Conservation (phyloP, 2,113 vertebrate genomes). For the Variabilichromis moorii region DNA sequence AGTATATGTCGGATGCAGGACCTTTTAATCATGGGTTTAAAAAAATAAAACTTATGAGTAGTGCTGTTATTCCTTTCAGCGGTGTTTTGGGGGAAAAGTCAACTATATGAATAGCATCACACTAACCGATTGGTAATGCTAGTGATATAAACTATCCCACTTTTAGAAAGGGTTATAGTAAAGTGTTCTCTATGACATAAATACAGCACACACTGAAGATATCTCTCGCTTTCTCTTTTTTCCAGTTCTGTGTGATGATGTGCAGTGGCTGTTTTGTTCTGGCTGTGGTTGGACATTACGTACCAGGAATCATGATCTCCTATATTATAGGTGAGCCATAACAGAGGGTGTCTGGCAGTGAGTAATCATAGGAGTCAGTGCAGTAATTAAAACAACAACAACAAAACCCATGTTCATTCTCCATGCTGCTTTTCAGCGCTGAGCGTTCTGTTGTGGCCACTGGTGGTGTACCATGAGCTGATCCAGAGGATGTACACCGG, state of each 20-base stretch:
- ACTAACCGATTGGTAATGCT: not conserved
- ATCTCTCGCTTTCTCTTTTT: not conserved
- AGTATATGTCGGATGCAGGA: not conserved
- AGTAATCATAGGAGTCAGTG: not conserved
- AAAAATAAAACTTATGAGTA: not conserved
- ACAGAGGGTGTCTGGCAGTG: not conserved
- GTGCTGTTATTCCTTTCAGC: not conserved
- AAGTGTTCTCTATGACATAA: not conserved
- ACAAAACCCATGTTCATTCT: accelerated
- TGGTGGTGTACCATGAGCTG: constrained; percentile 96
- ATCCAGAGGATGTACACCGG: constrained; percentile 98
- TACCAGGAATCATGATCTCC: constrained; percentile 98
- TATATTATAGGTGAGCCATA: constrained; percentile 91
- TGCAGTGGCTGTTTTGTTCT: constrained; percentile 85
- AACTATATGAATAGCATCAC: not conserved
- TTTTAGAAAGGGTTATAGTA: not conserved
- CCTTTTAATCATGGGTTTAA: not conserved
- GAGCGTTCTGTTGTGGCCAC: constrained; percentile 92
- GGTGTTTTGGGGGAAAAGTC: accelerated
- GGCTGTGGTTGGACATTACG: constrained; percentile 88
- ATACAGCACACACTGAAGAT: not conserved
- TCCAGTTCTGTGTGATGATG: constrained; percentile 88
- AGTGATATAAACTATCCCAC: not conserved
- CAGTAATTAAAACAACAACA: not conserved
- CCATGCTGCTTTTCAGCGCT: constrained; percentile 68